Percentiles rank a stretch among this genome's conserved stretches.
Conservation (phyloP, 2,797 vertebrate species). For the Amblyraja radiata region DNA sequence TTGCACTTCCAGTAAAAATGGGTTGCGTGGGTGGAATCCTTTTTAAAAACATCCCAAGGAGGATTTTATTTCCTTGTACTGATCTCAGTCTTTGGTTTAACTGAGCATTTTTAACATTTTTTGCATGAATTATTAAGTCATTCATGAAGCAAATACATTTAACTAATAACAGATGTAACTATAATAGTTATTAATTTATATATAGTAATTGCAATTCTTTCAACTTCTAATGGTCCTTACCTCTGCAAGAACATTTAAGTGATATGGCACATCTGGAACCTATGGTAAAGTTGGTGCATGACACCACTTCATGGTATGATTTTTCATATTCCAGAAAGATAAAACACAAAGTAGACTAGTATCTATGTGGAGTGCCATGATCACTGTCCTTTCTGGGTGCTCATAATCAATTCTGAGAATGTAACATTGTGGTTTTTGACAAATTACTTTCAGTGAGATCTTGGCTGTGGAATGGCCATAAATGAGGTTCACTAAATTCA, state of each 20-base stretch:
- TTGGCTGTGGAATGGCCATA: not conserved
- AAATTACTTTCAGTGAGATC: not conserved
- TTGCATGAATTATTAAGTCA: not conserved
- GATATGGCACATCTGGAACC: not conserved
- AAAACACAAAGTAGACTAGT: not conserved
- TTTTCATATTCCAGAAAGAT: not conserved
- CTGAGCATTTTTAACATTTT: not conserved
- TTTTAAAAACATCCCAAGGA: not conserved
- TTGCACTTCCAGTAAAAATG: conserved; percentile 18
- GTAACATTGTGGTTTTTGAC: not conserved
- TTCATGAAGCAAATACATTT: not conserved
- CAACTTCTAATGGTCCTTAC: not conserved
- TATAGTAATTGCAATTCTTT: not conserved
- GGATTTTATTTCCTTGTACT: not conserved
- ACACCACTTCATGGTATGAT: too few relatives aligned
- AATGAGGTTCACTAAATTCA: not conserved
- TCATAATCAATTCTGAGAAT: not conserved
- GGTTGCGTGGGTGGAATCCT: conserved; percentile 8
- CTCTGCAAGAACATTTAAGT: not conserved
- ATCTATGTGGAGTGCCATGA: not conserved
- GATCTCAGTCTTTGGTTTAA: not conserved
- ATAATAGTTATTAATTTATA: not conserved
- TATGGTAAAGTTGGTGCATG: too few relatives aligned
- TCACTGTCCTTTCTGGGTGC: not conserved
- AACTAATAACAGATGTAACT: not conserved